Percentiles rank a stretch among this genome's conserved stretches.
phyloP scores from a whole-genome alignment of 1,140 invertebrate genomes.

The Ceratosolen fusciceps region DNA sequence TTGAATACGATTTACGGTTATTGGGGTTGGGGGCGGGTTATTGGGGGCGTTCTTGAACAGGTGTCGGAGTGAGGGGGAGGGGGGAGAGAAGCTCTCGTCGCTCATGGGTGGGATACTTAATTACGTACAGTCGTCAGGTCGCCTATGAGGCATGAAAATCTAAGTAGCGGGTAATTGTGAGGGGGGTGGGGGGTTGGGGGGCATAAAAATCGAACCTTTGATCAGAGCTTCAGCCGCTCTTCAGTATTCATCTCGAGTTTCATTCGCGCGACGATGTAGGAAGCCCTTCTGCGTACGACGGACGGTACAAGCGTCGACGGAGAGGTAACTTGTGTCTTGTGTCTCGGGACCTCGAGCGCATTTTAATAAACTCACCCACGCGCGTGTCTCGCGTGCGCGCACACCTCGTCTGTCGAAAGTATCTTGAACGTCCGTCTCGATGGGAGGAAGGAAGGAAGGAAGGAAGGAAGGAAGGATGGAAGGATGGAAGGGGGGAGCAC shows the following conservation, averaged over 20 bases:
- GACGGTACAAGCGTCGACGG: background rate
- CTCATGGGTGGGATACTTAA: no score
- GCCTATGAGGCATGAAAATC: no score
- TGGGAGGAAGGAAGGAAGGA: background rate
- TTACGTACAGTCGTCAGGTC: no score
- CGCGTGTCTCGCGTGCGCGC: background rate
- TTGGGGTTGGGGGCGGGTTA: no score
- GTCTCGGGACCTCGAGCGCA: slow-evolving; percentile 10
- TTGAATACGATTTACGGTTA: no score
- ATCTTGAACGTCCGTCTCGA: no score
- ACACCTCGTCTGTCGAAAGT: slow-evolving; percentile 9
- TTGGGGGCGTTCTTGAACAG: no score
- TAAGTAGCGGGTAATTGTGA: no score
- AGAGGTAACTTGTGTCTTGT: background rate
- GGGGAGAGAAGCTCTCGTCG: no score
- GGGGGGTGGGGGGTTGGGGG: no score
- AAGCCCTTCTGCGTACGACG: slow-evolving; percentile 23
- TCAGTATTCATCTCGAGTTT: slow-evolving; percentile 28
- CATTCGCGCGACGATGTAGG: slow-evolving; percentile 35
- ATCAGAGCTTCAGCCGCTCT: background rate
- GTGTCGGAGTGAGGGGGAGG: no score
- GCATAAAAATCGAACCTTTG: no score
- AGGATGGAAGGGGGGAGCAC: background rate
- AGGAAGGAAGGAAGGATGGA: background rate
- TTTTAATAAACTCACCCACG: slow-evolving; percentile 47